Percentiles rank a stretch among this genome's conserved stretches.
Conservation (phyloP, 2,113 vertebrate species). For the Pseudolaguvia tuberculata region DNA sequence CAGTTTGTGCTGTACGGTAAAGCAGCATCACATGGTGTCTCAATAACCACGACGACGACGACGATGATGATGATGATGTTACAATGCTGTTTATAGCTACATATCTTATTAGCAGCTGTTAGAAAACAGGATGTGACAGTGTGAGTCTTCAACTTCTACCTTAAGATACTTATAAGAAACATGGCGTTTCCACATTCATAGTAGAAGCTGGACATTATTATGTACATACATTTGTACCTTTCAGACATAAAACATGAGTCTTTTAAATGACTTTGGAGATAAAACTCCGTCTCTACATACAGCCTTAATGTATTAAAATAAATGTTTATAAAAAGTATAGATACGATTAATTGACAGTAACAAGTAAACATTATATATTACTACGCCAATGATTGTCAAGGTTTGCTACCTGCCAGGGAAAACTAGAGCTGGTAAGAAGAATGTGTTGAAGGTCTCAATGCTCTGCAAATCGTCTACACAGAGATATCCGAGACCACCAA, state of each 20-base stretch:
- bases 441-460: slow-evolving; percentile 8
- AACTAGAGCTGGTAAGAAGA: background rate
- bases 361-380: slow-evolving; percentile 1
- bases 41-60: too few relatives aligned
- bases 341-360: slow-evolving; percentile 15
- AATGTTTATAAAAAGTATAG: background rate
- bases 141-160: slow-evolving; percentile 23
- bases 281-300: background rate
- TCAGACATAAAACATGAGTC: slow-evolving; percentile 26
- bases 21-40: slow-evolving; percentile 42
- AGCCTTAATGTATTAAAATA: slow-evolving; percentile 11
- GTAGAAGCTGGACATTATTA: slow-evolving; percentile 23
- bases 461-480: background rate
- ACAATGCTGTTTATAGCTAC: slow-evolving; percentile 40
- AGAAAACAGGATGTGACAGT: slow-evolving; percentile 42
- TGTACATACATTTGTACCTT: slow-evolving; percentile 31
- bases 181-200: background rate
- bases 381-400: slow-evolving; percentile 12
- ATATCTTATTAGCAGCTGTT: slow-evolving; percentile 46
- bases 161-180: slow-evolving; percentile 23
- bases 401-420: background rate
- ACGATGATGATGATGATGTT: slow-evolving; percentile 33
- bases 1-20: slow-evolving; percentile 43
- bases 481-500: slow-evolving; percentile 9
- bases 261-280: slow-evolving; percentile 1